Conservation (phyloP, 2,113 vertebrate genomes). For the Elanus axillaris region DNA sequence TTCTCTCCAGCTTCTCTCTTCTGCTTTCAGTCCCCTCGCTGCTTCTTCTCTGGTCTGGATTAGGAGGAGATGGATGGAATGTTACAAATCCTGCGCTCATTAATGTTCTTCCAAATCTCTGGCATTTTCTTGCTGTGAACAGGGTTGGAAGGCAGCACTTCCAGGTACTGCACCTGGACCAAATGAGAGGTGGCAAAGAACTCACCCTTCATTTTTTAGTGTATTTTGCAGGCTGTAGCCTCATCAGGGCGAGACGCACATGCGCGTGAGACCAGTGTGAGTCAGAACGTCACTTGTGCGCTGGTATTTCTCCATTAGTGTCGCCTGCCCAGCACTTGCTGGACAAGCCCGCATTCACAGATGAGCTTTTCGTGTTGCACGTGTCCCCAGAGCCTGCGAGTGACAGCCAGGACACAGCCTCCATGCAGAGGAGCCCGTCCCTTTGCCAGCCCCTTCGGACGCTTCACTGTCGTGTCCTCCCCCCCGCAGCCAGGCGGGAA, state of each 20-base stretch:
- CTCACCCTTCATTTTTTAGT: not conserved
- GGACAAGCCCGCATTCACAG: not conserved
- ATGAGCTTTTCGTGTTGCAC: rapidly evolving
- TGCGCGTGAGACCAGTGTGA: rapidly evolving
- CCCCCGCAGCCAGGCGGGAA: not conserved
- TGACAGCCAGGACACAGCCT: not conserved
- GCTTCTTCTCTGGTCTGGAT: not conserved
- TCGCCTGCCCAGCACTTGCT: not conserved
- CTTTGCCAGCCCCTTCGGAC: not conserved
- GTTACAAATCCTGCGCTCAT: not conserved
- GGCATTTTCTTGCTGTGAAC: not conserved
- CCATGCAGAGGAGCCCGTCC: not conserved
- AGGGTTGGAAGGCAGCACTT: not conserved
- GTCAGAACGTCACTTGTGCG: rapidly evolving
- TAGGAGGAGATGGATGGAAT: not conserved
- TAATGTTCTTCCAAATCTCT: not conserved
- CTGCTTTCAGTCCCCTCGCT: not conserved
- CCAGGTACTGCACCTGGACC: not conserved
- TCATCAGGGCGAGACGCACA: not conserved
- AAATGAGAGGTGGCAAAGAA: not conserved
- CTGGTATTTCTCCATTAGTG: not conserved
- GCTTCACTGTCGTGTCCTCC: not conserved
- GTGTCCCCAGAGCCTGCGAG: not conserved
- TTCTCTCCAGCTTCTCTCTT: not conserved
- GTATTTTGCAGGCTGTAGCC: not conserved